phyloP scores from a whole-genome alignment of 2,888 invertebrate species.

The Trichacis sp. region DNA sequence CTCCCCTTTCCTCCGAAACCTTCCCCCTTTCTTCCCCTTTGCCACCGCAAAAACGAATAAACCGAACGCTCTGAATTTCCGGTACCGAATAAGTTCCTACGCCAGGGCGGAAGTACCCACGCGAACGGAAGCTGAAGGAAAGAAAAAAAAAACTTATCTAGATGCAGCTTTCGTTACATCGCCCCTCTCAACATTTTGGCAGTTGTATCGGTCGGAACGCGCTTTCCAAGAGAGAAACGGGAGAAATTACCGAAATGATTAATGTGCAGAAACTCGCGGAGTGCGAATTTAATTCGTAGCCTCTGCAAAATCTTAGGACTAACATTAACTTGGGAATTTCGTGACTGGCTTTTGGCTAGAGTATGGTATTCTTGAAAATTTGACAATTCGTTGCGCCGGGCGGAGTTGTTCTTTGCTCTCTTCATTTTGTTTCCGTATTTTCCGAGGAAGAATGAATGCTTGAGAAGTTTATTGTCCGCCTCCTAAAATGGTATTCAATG shows the following conservation, averaged over 20 bases:
- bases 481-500: slow-evolving; percentile 14
- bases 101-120: slow-evolving; percentile 47
- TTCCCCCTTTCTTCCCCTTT: slow-evolving; percentile 16
- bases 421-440: not conserved
- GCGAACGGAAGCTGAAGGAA: slow-evolving; percentile 47
- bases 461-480: not conserved
- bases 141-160: slow-evolving; percentile 31
- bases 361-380: not conserved
- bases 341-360: not conserved
- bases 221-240: slow-evolving; percentile 40
- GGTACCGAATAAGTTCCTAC: slow-evolving; percentile 47
- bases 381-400: not conserved
- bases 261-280: slow-evolving; percentile 15
- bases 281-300: not conserved
- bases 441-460: not conserved
- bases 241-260: slow-evolving; percentile 46
- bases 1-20: slow-evolving; percentile 31
- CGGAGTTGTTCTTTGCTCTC: not conserved
- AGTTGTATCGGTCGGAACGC: slow-evolving; percentile 23
- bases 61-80: slow-evolving; percentile 51
- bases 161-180: slow-evolving; percentile 14
- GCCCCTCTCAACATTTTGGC: too few relatives aligned
- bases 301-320: slow-evolving; percentile 5
- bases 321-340: not conserved
- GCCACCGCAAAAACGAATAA: slow-evolving; percentile 32